Percentiles rank a stretch among this genome's conserved stretches.
Evolutionary conservation across 2,888 invertebrate genomes (phyloP).

Genomic region (Spilosoma lubricipeda): DNA sequence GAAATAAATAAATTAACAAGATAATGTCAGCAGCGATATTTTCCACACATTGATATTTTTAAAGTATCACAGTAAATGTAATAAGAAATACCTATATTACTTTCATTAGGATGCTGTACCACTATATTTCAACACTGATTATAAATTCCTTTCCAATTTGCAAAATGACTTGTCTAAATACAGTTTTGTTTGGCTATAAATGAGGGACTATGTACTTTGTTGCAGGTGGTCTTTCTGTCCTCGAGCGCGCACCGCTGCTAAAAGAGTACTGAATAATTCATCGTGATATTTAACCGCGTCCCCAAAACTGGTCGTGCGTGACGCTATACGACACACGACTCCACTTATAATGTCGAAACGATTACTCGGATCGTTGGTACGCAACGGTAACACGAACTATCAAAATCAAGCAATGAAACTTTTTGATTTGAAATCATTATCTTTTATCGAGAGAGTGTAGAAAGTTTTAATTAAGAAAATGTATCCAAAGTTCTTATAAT

Average conservation of each 20-base stretch:
- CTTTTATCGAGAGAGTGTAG: constrained; percentile 26
- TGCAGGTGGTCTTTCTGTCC: constrained; percentile 77
- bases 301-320: constrained; percentile 64
- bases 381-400: constrained; percentile 38
- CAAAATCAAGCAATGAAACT: constrained; percentile 37
- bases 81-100: neutral
- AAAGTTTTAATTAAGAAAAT: constrained; percentile 45
- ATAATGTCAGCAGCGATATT: neutral
- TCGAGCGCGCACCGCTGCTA: constrained; percentile 71
- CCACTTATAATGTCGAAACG: constrained; percentile 60
- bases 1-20: neutral
- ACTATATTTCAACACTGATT: constrained; percentile 45
- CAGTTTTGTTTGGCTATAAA: constrained; percentile 68
- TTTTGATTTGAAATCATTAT: constrained; percentile 23
- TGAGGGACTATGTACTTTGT: constrained; percentile 79
- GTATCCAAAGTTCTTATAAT: constrained; percentile 31
- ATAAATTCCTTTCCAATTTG: constrained; percentile 63
- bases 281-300: constrained; percentile 78
- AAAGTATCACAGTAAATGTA: neutral
- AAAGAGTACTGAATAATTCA: constrained; percentile 84
- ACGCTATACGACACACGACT: constrained; percentile 58
- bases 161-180: constrained; percentile 62
- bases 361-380: constrained; percentile 52
- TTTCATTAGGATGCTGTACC: constrained; percentile 19
- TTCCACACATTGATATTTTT: neutral